Base-by-base conservation (phyloP, 2,888 invertebrate species). In the Autographa pulchrina region DNA sequence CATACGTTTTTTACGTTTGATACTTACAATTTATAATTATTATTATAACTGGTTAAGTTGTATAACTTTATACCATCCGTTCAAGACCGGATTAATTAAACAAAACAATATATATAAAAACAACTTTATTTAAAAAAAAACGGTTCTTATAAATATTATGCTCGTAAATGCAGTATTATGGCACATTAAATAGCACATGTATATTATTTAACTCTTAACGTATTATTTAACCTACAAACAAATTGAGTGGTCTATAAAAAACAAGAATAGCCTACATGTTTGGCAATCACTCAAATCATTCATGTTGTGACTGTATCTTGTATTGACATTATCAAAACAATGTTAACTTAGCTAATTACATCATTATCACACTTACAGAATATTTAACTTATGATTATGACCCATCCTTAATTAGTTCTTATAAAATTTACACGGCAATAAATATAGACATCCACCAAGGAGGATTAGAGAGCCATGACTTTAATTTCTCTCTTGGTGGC, bases 391-490 rank as follows among this genome's bases (percentile, higher is more conserved):
- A 48, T 7, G 6, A 16, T n/a, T 48, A 8, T 48, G n/a, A n/a
- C n/a, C 14, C 0, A 43, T 43, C 16, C 14, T 6, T 48, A 48
- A 48, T 48, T n/a, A n/a, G 61, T 52, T 70, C 62, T 8, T 11
- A 48, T 54, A 18, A 16, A 56, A 62, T 25, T 84, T 86, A 95
- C 6, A 92, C 89, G 54, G 93, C 92, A 68, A 95, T 91, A 72
- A 95, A 93, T 73, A 93, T 70, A 20, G 94, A 91, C 86, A 93
- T 80, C 95, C 95, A 95, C 95, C 95, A 95, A 0, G 95, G 95
- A 1, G 95, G 95, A 52, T 91, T 95, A 3, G 88, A 74, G 16
- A 93, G 68, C 93, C 93, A 94, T 0, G 91, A 82, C 72, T 93
- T 93, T 41, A 95, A 75, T 74, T 89, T 92, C 4, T 83, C 79